Percentiles rank a stretch among this genome's conserved stretches.
phyloP scores from a whole-genome alignment of 2,888 invertebrate species.

The Chirona hameri region DNA sequence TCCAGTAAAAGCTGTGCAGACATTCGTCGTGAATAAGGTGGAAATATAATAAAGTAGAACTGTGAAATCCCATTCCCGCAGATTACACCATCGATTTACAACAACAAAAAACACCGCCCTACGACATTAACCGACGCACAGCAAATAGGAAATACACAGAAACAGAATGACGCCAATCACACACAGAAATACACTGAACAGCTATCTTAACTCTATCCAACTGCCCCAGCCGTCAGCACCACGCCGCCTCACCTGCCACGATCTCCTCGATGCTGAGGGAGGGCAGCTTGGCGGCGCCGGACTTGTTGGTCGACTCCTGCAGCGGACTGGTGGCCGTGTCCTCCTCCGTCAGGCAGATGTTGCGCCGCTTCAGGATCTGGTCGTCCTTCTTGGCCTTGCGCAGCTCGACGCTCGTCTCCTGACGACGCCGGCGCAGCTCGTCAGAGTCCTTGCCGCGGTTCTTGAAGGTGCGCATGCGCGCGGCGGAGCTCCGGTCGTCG shows the following conservation, averaged over 20 bases:
- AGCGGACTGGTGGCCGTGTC: conserved; percentile 48
- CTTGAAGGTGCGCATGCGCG: conserved; percentile 68
- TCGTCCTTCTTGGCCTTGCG: conserved; percentile 94
- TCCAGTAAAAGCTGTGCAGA: too few species aligned
- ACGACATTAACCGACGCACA: too few species aligned
- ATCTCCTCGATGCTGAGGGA: conserved; percentile 33
- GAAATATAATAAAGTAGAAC: too few species aligned
- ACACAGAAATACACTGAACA: too few species aligned
- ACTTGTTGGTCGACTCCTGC: conserved; percentile 44
- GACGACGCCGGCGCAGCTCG: conserved; percentile 83
- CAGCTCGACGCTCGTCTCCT: conserved; percentile 94
- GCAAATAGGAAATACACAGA: too few species aligned
- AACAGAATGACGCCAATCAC: too few species aligned
- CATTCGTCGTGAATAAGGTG: too few species aligned
- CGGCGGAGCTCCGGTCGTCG: conserved; percentile 37
- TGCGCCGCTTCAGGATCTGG: conserved; percentile 85
- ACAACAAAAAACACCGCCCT: too few species aligned
- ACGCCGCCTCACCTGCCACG: conserved; percentile 1
- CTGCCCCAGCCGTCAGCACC: too few species aligned
- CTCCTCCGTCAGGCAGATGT: conserved; percentile 59
- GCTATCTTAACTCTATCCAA: too few species aligned
- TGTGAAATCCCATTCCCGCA: too few species aligned
- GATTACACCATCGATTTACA: too few species aligned
- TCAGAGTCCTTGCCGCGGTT: conserved; percentile 70
- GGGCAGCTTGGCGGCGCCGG: conserved; percentile 2